Base-by-base conservation (phyloP, 2,113 vertebrate genomes). In the Scortum barcoo region DNA sequence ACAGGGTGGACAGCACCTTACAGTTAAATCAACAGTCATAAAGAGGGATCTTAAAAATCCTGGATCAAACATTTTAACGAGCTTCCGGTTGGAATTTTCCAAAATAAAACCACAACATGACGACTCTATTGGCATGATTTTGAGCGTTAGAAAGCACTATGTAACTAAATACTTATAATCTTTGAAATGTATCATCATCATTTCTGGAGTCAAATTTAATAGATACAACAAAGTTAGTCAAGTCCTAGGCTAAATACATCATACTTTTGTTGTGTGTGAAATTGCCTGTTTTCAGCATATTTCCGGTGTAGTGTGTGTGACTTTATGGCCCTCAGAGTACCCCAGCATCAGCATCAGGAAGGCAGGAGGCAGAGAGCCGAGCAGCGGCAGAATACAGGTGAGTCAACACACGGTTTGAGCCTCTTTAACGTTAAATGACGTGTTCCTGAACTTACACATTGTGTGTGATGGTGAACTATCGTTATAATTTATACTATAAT, bases 241-340 rank as follows among this genome's bases (percentile, higher is more conserved):
- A 3, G 22, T n/a, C n/a, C n/a, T 3, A 36, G 33, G 33, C 33
- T 19, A 17, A 17, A 3, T 7, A 12, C 0, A 0, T 0, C 0
- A 4, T 13, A 0, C 26, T 72, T 71, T 92, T 88, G 86, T 76
- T 90, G 67, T 80, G 80, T 90, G 67, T 80, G 80, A 67, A 72
- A 51, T 14, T 0, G 0, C 1, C 0, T 9, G 5, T 12, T 40
- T 44, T 9, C 5, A 3, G 2, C 0, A 1, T 6, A 1, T 16
- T 58, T 69, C 12, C 17, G 22, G 61, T 0, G 0, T 5, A 28
- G 8, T 28, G 1, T 33, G 1, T 70, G 4, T 0, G 13, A 16
- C 81, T 88, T 86, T 76, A 80, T 1, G 17, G 44, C 1, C 13
- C 26, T 3, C 4, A 2, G 28, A 20, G 58, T 46, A 60, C 51